phyloP scores from a whole-genome alignment of 2,113 vertebrate species.

The Psophia crepitans region DNA sequence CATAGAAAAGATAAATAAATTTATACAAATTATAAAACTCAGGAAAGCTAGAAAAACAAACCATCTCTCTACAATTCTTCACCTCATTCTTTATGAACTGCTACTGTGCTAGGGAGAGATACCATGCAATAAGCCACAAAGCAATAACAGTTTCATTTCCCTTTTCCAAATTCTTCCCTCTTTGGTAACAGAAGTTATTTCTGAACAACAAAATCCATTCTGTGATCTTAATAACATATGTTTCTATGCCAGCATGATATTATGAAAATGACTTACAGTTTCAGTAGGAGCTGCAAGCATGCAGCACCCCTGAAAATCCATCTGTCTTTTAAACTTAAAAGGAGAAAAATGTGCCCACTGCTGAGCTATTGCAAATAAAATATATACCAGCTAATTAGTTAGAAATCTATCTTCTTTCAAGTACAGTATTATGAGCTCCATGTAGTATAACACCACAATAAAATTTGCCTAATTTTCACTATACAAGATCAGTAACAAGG shows the following conservation, averaged over 20 bases:
- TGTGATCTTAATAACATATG: slow-evolving; percentile 29
- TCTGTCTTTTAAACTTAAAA: neutral
- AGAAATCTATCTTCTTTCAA: neutral
- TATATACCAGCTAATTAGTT: neutral
- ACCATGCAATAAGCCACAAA: neutral
- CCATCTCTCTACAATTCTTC: neutral
- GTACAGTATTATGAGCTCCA: neutral
- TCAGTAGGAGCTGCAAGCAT: neutral
- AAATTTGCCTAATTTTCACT: neutral
- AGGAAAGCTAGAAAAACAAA: neutral
- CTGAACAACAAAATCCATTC: slow-evolving; percentile 24
- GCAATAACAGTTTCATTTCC: slow-evolving; percentile 7
- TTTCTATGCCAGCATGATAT: neutral
- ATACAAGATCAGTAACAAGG: neutral
- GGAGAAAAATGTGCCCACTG: neutral
- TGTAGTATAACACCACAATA: neutral
- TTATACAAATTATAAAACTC: neutral
- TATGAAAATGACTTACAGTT: slow-evolving; percentile 13
- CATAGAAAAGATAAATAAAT: neutral
- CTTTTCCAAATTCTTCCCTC: neutral
- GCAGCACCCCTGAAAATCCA: neutral
- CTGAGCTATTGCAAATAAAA: neutral
- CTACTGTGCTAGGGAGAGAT: neutral
- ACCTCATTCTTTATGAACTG: neutral
- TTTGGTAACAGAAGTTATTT: slow-evolving; percentile 11